Percentiles rank a stretch among this genome's conserved stretches.
Evolutionary conservation across 2,113 vertebrate genomes (phyloP).

Genomic region (Plestiodon gilberti): DNA sequence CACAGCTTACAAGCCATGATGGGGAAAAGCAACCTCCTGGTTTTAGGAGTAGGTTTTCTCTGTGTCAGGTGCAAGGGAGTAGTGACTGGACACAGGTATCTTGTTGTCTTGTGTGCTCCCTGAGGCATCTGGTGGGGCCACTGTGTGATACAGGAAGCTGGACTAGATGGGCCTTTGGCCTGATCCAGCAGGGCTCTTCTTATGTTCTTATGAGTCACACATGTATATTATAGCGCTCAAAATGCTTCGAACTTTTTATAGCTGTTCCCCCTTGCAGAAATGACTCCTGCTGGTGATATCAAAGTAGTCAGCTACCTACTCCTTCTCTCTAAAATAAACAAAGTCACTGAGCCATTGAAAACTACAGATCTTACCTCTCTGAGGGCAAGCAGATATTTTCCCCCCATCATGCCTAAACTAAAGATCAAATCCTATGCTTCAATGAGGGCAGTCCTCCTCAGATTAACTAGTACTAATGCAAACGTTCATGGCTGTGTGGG

Average conservation of each 20-base stretch:
- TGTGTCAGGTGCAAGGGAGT: too few species aligned
- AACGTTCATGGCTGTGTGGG: slow-evolving; percentile 50
- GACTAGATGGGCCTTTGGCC: too few species aligned
- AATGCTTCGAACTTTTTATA: slow-evolving; percentile 61
- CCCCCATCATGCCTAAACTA: slow-evolving; percentile 42
- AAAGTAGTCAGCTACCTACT: slow-evolving; percentile 50
- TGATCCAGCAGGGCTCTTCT: too few species aligned
- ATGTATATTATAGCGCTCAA: slow-evolving; percentile 42
- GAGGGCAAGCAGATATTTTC: slow-evolving; percentile 57
- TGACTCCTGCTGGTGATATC: slow-evolving; percentile 66
- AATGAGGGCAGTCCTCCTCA: slow-evolving; percentile 56
- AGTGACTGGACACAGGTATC: too few species aligned
- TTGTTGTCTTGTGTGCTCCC: too few species aligned
- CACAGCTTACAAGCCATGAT: too few species aligned
- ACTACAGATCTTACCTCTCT: slow-evolving; percentile 59
- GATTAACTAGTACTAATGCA: slow-evolving; percentile 64
- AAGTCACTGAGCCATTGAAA: slow-evolving; percentile 55
- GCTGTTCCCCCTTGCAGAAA: slow-evolving; percentile 70
- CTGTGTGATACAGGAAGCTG: too few species aligned
- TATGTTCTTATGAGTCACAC: too few species aligned
- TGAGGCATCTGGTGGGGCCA: too few species aligned
- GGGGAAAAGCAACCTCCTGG: too few species aligned
- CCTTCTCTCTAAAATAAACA: slow-evolving; percentile 46
- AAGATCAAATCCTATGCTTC: slow-evolving; percentile 58
- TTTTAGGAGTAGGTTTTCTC: too few species aligned